Evolutionary conservation across 2,113 vertebrate genomes (phyloP).

Genomic region (Aix galericulata): DNA sequence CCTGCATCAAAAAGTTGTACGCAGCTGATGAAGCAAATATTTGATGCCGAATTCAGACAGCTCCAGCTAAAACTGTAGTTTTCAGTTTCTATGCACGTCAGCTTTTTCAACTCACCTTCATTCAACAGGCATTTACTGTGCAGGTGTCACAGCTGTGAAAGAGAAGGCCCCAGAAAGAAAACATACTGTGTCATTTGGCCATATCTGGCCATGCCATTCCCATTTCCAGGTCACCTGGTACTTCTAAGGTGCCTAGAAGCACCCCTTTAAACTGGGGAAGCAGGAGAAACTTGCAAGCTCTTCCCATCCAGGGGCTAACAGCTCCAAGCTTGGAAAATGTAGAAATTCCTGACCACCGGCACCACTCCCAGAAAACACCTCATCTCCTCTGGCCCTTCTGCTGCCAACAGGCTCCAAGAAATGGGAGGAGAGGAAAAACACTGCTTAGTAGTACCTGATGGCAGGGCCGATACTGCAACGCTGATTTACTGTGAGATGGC

Average conservation of each 20-base stretch:
- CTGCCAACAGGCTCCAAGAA: not conserved
- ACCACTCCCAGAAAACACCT: not conserved
- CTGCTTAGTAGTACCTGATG: not conserved
- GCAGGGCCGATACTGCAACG: not conserved
- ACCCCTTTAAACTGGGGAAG: not conserved
- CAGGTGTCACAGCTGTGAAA: not conserved
- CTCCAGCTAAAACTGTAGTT: not conserved
- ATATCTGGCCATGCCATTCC: not conserved
- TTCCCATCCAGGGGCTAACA: not conserved
- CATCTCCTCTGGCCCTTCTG: not conserved
- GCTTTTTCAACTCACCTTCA: not conserved
- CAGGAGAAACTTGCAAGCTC: not conserved
- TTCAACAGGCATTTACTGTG: not conserved
- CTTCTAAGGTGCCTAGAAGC: not conserved
- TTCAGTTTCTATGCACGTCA: not conserved
- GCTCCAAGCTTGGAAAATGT: not conserved
- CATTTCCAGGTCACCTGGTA: not conserved
- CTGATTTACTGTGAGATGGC: not conserved
- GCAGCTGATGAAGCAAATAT: not conserved
- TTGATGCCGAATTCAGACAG: not conserved
- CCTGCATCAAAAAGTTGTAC: not conserved
- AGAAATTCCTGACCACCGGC: not conserved
- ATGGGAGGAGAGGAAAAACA: not conserved
- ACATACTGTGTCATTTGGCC: not conserved
- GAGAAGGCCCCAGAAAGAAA: not conserved